Evolutionary conservation across 1,140 invertebrate species (phyloP), one percentile per base, ranked within the genome.

Genomic region (Calliopsis andreniformis): DNA sequence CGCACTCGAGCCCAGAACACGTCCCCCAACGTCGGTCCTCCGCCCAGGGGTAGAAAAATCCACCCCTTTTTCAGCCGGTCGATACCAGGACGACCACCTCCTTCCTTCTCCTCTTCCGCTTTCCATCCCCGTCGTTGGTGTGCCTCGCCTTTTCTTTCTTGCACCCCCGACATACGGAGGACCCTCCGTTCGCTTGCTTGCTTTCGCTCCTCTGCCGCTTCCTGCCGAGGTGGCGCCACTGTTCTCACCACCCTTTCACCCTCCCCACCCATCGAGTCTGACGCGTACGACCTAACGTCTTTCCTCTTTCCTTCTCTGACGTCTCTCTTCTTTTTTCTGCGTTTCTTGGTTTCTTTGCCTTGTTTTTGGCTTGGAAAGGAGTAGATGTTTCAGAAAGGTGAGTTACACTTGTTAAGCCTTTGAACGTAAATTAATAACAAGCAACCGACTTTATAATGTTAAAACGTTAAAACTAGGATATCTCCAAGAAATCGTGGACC

Each of bases 1-100:
- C 77, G 76, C 84, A 80, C 80, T 84, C 35, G 64, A 81, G 69
- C 83, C 72, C 80, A 80, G 80, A 85, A 88, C 84, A 81, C 72
- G 86, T 82, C 76, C 78, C 80, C 83, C 79, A 64, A 67, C 84
- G 75, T 79, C 53, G 56, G 79, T 77, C 79, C 80, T 84, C 84
- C 86, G 84, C 87, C 86, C 84, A 83, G 79, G 76, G 78, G 77
- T 83, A 87, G 87, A 89, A 91, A 90, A 90, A 89, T 90, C 89
- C 89, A 89, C 88, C 89, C 89, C 89, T 91, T 89, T 89, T 88
- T 82, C 84, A 84, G 83, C 79, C 89, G 89, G 89, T 91, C 90
- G 89, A 91, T 91, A 91, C 85, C 82, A 87, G 88, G 87, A 90
- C 88, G 86, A 84, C 84, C 84, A 77, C 81, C 76, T 82, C 85